Evolutionary conservation across 2,888 invertebrate genomes (phyloP), one percentile per base, ranked within the genome.

Genomic region (Lacanobia oleracea): DNA sequence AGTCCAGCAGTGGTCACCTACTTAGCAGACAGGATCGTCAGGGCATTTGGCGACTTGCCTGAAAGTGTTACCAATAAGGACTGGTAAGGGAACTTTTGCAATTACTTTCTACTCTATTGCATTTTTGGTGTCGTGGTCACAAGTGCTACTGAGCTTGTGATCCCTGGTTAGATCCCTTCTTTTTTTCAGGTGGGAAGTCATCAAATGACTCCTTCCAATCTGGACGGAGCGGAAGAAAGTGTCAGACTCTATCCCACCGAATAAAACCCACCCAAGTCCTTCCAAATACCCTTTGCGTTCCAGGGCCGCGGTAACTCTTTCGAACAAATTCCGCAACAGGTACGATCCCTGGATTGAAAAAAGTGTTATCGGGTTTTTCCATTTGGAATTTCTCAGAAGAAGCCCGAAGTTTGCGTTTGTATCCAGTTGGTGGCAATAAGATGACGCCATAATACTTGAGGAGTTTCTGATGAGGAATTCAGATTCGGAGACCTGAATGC

Each of bases 1-100:
- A 97, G 98, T 57, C 97, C 98, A 0, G 98, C 98, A 0, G 97
- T 97, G 0, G 98, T 98, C 4, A 97, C 98, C 0, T 98, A 97
- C 90, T 95, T 98, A 53, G 97, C 98, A 23, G 97, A 98, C 88
- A 96, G 97, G 74, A 92, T 98, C 63, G 97, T 97, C 3, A 97
- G 97, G 83, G 97, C 97, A 84, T 97, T 97, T 91, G 97, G 98
- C 60, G 94, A 95, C 6, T 96, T 96, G 81, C 96, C 98, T 0
- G 95, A 96, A 0, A 96, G 96, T 45, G 97, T 99, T 88, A 98
- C 97, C 87, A 97, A 97, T 88, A 97, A 98, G 68, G 98, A 99
- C 89, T 99, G 98, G 97, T 98, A 95, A 91, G 93, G 81, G 51
- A 56, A 9, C n/a, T 14, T 27, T 4, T 62, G 10, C 18, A 0